A percentile compares a stretch with the other conserved stretches of the same genome.
Evolutionary conservation across 1,140 invertebrate genomes (phyloP).

Genomic region (Nasonia longicornis): DNA sequence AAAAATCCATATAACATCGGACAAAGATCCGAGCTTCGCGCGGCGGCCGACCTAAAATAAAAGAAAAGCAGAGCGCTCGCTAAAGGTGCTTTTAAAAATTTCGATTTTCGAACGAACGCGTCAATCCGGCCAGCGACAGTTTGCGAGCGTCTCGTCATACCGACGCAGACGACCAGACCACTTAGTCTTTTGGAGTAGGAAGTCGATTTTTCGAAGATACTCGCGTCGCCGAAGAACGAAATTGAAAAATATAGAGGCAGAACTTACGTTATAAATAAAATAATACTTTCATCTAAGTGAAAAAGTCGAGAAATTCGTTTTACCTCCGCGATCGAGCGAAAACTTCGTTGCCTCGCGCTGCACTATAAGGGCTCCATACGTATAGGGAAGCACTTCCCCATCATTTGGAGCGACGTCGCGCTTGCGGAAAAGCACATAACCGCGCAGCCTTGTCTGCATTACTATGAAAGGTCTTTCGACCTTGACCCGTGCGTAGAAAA

Average conservation of each 20-base stretch:
- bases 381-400: too few relatives aligned
- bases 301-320: too few relatives aligned
- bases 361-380: too few relatives aligned
- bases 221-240: too few relatives aligned
- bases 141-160: not conserved
- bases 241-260: too few relatives aligned
- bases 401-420: too few relatives aligned
- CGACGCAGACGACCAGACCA: too few relatives aligned
- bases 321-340: too few relatives aligned
- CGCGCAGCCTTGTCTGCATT: not conserved
- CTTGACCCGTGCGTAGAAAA: not conserved
- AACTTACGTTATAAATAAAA: too few relatives aligned
- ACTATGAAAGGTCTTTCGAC: not conserved
- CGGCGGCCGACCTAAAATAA: not conserved
- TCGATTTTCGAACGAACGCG: not conserved
- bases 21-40: not conserved
- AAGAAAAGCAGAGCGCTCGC: not conserved
- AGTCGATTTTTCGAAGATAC: too few relatives aligned
- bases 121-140: not conserved
- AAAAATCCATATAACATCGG: not conserved
- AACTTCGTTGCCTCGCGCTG: too few relatives aligned
- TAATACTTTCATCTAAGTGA: too few relatives aligned
- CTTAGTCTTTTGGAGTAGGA: not conserved
- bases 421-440: not conserved
- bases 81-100: slow-evolving; percentile 8